These are phyloP conservation scores for Megalops cyprinoides DNA, from an alignment of 2,797 vertebrate genomes.

Conservation along the genomic window DNA sequence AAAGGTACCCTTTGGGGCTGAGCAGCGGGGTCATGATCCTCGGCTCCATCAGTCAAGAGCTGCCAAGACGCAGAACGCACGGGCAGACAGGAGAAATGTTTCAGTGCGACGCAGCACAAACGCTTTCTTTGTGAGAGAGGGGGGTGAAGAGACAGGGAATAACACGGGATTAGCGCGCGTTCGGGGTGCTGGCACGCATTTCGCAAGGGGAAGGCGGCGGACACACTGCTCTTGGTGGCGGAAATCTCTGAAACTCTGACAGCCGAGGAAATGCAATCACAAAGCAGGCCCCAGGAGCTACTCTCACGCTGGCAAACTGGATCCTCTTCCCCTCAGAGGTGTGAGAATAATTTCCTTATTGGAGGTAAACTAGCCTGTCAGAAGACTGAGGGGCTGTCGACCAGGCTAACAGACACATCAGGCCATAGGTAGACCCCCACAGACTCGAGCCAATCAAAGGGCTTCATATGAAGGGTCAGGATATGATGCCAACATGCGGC, in stretches of 20 bases:
- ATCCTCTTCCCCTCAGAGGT: background rate
- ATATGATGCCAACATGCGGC: background rate
- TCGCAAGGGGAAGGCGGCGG: background rate
- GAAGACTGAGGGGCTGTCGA: background rate
- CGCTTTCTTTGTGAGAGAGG: background rate
- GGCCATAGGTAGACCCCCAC: background rate
- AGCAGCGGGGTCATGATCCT: background rate
- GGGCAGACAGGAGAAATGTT: background rate
- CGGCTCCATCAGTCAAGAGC: background rate
- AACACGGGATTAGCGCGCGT: conserved; percentile 1
- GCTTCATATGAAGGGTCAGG: background rate
- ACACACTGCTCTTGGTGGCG: background rate
- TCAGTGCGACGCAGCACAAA: background rate
- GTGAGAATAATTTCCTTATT: background rate
- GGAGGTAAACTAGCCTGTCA: background rate
- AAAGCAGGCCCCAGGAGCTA: background rate
- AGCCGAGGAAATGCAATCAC: conserved; percentile 13
- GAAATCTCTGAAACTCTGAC: conserved; percentile 2
- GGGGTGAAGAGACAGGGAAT: background rate
- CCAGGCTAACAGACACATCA: background rate
- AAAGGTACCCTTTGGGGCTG: too few species aligned
- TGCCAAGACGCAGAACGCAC: background rate
- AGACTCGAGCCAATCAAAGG: background rate
- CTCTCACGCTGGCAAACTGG: background rate
- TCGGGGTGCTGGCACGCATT: conserved; percentile 8